Evolutionary conservation across 2,797 vertebrate genomes (phyloP).

Genomic region (Thaleichthys pacificus): DNA sequence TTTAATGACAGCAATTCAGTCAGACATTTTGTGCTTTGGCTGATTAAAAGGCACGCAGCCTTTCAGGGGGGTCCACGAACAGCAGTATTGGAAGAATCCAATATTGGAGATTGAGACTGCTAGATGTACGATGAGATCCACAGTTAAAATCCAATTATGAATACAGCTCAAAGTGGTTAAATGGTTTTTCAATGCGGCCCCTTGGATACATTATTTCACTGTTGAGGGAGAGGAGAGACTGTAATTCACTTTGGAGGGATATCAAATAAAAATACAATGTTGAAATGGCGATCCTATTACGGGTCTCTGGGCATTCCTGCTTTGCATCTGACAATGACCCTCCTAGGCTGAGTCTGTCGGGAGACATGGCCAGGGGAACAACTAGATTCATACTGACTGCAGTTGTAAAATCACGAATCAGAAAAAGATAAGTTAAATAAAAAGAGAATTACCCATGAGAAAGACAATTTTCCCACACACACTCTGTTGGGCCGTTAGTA

Average conservation of each 20-base stretch:
- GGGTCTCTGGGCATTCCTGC: conserved; percentile 48
- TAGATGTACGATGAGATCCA: conserved; percentile 60
- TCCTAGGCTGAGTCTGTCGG: conserved; percentile 38
- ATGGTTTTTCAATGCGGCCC: conserved; percentile 58
- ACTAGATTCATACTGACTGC: conserved; percentile 20
- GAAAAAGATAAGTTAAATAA: background rate
- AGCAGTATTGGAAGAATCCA: conserved; percentile 66
- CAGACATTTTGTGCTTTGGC: conserved; percentile 68
- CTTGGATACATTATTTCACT: conserved; percentile 63
- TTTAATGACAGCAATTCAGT: conserved; percentile 76
- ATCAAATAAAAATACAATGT: conserved; percentile 52
- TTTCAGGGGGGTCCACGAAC: conserved; percentile 66
- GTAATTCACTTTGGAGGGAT: conserved; percentile 63
- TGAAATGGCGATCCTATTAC: conserved; percentile 63
- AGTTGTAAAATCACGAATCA: conserved; percentile 5
- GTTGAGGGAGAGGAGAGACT: conserved; percentile 62
- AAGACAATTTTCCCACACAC: too few relatives aligned
- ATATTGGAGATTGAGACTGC: conserved; percentile 68
- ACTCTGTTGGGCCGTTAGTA: background rate
- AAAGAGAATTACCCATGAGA: too few relatives aligned
- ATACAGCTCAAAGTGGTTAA: conserved; percentile 63
- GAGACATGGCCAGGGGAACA: background rate
- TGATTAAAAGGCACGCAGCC: conserved; percentile 74
- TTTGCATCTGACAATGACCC: conserved; percentile 63
- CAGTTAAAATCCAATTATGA: conserved; percentile 73